Percentiles rank a stretch among this genome's conserved stretches.
Conservation (phyloP, 2,888 invertebrate species). For the Serrognathus titanus region DNA sequence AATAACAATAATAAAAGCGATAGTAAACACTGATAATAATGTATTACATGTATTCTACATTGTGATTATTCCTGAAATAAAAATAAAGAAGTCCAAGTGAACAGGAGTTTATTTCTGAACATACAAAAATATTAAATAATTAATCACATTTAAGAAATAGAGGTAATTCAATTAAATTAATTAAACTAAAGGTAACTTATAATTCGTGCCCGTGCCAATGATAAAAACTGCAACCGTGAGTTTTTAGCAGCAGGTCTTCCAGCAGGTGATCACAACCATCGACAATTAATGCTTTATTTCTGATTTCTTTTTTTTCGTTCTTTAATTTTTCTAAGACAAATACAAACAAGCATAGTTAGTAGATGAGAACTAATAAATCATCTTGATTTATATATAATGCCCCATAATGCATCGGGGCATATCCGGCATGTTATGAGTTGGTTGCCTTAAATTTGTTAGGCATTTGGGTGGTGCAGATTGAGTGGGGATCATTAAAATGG, state of each 20-base stretch:
- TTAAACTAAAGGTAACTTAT: slow-evolving; percentile 28
- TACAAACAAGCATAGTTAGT: no score
- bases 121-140: not conserved
- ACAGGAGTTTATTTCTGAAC: not conserved
- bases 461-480: slow-evolving; percentile 18
- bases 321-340: slow-evolving; percentile 48
- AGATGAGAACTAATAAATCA: no score
- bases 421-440: slow-evolving; percentile 54
- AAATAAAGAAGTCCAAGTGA: not conserved
- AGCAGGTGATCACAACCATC: not conserved
- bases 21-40: not conserved
- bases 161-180: no score
- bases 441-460: slow-evolving; percentile 31
- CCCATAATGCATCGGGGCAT: slow-evolving; percentile 63
- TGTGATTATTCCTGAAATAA: slow-evolving; percentile 3
- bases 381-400: slow-evolving; percentile 55
- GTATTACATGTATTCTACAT: not conserved
- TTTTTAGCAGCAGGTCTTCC: slow-evolving; percentile 60
- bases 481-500: slow-evolving; percentile 17
- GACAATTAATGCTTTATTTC: slow-evolving; percentile 48
- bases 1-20: no score
- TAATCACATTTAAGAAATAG: not conserved
- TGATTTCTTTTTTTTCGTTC: slow-evolving; percentile 51
- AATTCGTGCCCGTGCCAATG: slow-evolving; percentile 50
- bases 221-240: slow-evolving; percentile 62